phyloP scores from a whole-genome alignment of 2,113 vertebrate species.

The Ciconia boyciana region DNA sequence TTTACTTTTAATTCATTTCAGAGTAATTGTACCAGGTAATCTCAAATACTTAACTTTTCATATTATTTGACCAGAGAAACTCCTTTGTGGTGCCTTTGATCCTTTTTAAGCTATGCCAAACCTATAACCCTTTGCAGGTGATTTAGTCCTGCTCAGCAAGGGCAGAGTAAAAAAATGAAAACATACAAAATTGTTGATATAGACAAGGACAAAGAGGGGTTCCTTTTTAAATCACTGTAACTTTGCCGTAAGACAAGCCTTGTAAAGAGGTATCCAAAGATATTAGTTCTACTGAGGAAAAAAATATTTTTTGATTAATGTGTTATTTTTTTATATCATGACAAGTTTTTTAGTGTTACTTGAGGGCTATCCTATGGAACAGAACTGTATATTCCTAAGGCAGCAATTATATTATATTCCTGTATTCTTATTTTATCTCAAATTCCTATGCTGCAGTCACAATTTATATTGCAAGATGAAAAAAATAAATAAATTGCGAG shows the following conservation, averaged over 20 bases:
- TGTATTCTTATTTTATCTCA: background rate
- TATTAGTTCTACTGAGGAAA: background rate
- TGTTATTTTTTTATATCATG: background rate
- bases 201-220: background rate
- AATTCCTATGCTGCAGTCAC: background rate
- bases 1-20: constrained; percentile 68
- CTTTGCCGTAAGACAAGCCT: background rate
- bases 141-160: background rate
- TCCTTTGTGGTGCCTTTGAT: constrained; percentile 44
- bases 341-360: background rate
- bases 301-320: background rate
- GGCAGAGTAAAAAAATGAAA: background rate
- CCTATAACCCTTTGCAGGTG: background rate
- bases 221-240: background rate
- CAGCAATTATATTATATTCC: background rate
- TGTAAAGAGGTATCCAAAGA: background rate
- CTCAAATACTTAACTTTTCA: constrained; percentile 39
- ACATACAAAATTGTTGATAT: background rate
- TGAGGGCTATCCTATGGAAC: background rate
- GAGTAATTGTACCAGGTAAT: constrained; percentile 55
- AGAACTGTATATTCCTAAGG: background rate
- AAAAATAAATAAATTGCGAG: background rate
- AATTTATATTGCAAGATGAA: background rate
- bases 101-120: constrained; percentile 34
- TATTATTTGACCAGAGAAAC: constrained; percentile 31